Base-by-base conservation (phyloP, 1,140 invertebrate genomes). In the Leucophenga varia region DNA sequence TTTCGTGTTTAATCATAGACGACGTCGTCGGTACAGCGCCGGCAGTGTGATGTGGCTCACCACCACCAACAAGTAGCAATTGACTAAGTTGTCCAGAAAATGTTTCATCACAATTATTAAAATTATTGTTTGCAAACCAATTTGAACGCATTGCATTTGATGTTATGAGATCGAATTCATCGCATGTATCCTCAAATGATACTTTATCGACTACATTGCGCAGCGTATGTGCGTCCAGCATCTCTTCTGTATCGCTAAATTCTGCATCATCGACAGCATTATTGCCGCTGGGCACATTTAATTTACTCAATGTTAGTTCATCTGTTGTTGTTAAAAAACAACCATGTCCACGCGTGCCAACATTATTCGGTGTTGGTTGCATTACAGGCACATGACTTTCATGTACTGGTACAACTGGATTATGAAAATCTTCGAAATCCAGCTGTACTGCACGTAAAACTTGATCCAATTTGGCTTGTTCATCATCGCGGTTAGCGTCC, bases 211-310 rank as follows among this genome's bases (percentile, higher is more conserved):
- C 85, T 30, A 84, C 80, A 57, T 83, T 83, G 46, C 86, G 79
- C 48, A 89, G 46, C 86, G 79, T 49, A 89, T 88, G 49, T 88
- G n/a, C 89, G 64, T 87, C 89, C 81, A 90, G 88, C 64, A 91
- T 79, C 73, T 90, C 89, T 73, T 90, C 89, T 0, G 87, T 83
- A 57, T 90, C 88, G 47, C 87, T 89, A 64, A 90, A 90, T 67
- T 90, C 88, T 34, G 70, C 60, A 25, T 72, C 70, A 34, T 70
- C 70, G 2, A 61, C 57, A 5, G 57, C 65, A 17, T 1, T 30
- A 36, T 28, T 22, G 10, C 32, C 28, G 37, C 40, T 57, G 9
- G 43, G 16, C 0, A 2, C 32, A n/a, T 19, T n/a, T n/a, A n/a
- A n/a, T n/a, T n/a, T 37, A 8, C 18, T 37, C 16, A 37, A 16